Evolutionary conservation across 2,888 invertebrate species (phyloP).

Genomic region (Leucoma salicis): DNA sequence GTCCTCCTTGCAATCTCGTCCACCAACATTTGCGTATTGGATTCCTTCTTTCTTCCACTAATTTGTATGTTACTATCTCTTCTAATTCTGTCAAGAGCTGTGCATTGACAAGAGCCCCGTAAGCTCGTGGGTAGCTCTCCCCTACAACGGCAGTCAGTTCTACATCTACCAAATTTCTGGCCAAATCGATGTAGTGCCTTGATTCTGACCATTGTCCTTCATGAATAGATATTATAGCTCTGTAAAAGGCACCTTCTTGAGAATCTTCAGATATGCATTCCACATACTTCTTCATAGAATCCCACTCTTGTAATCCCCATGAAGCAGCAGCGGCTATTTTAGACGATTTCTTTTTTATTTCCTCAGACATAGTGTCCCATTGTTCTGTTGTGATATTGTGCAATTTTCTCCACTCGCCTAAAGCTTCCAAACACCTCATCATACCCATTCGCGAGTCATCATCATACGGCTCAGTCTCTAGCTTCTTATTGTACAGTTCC

Average conservation of each 20-base stretch:
- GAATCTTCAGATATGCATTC: slow-evolving; percentile 93
- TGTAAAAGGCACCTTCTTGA: slow-evolving; percentile 97
- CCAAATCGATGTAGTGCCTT: slow-evolving; percentile 93
- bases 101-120: slow-evolving; percentile 96
- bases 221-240: slow-evolving; percentile 95
- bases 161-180: slow-evolving; percentile 95
- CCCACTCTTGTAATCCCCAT: slow-evolving; percentile 98
- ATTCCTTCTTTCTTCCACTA: slow-evolving; percentile 94
- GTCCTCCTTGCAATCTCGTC: slow-evolving; percentile 96
- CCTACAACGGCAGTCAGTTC: slow-evolving; percentile 98
- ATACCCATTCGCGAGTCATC: slow-evolving; percentile 93
- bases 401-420: slow-evolving; percentile 97
- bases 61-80: slow-evolving; percentile 97
- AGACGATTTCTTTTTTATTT: slow-evolving; percentile 85
- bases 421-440: slow-evolving; percentile 97
- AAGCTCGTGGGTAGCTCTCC: slow-evolving; percentile 97
- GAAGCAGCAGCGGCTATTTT: slow-evolving; percentile 96
- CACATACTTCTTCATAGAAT: slow-evolving; percentile 95
- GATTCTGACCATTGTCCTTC: slow-evolving; percentile 87
- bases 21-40: slow-evolving; percentile 95
- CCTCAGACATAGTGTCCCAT: slow-evolving; percentile 72
- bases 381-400: slow-evolving; percentile 89
- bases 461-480: slow-evolving; percentile 85
- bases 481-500: slow-evolving; percentile 90
- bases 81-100: slow-evolving; percentile 98